Conservation (phyloP, 1,140 invertebrate species). For the Oreohelix idahoensis region DNA sequence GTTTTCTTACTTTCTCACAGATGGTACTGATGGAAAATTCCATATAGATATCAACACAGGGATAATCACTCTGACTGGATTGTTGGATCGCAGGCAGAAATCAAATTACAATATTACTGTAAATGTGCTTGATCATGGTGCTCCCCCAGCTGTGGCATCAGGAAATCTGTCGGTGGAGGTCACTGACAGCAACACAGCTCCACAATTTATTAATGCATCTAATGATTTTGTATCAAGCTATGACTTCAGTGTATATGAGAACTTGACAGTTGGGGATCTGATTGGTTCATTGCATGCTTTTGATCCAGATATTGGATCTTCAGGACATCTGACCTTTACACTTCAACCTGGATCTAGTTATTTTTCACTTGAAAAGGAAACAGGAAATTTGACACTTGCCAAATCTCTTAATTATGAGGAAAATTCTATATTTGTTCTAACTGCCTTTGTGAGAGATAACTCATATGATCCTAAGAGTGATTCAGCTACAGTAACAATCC, state of each 20-base stretch:
- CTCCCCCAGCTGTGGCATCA: conserved; percentile 44
- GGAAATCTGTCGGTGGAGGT: conserved; percentile 36
- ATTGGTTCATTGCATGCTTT: conserved; percentile 41
- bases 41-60: conserved; percentile 47
- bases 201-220: conserved; percentile 33
- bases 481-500: conserved; percentile 43
- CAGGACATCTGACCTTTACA: conserved; percentile 46
- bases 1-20: conserved; percentile 51
- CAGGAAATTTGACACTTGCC: conserved; percentile 46
- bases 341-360: conserved; percentile 24
- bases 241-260: conserved; percentile 39
- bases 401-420: conserved; percentile 47
- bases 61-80: conserved; percentile 32
- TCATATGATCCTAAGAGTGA: conserved; percentile 42
- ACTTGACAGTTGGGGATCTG: conserved; percentile 7
- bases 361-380: conserved; percentile 41
- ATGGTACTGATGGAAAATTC: conserved; percentile 49
- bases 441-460: conserved; percentile 45
- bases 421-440: conserved; percentile 32
- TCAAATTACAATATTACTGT: conserved; percentile 48
- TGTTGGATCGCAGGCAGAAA: conserved; percentile 41
- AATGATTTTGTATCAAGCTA: conserved; percentile 5
- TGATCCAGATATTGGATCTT: conserved; percentile 50
- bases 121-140: conserved; percentile 50
- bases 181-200: conserved; percentile 44